Percentiles rank a stretch among this genome's conserved stretches.
Evolutionary conservation across 1,140 invertebrate species (phyloP).

Genomic region (Calliopsis andreniformis): DNA sequence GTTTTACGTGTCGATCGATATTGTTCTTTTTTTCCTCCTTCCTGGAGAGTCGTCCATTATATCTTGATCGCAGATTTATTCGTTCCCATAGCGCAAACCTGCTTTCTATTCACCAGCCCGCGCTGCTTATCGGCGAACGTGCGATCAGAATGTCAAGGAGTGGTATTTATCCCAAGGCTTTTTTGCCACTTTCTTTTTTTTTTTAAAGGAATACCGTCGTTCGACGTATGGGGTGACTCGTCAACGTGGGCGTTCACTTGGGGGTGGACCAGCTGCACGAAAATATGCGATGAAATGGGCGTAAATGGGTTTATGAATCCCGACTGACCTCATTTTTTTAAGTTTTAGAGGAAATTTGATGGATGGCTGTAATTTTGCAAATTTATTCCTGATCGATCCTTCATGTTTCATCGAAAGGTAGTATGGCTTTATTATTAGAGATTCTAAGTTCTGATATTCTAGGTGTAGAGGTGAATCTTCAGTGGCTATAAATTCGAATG

Average conservation of each 20-base stretch:
- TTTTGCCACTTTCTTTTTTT: neutral
- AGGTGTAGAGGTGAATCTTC: too few species aligned
- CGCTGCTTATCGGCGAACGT: neutral
- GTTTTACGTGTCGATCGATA: constrained; percentile 42
- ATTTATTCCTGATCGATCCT: too few species aligned
- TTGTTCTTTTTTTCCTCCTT: constrained; percentile 33
- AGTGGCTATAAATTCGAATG: too few species aligned
- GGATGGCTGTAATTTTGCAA: too few species aligned
- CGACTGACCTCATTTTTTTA: too few species aligned
- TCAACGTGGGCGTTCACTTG: neutral
- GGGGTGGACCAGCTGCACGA: neutral
- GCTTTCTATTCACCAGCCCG: neutral
- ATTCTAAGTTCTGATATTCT: too few species aligned
- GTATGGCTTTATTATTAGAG: too few species aligned
- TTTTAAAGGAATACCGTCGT: too few species aligned
- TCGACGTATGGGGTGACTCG: neutral
- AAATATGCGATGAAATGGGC: too few species aligned
- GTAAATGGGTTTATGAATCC: neutral
- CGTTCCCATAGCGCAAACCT: neutral
- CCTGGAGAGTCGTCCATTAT: neutral
- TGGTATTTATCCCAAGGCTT: neutral
- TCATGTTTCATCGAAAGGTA: too few species aligned
- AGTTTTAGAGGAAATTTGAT: too few species aligned
- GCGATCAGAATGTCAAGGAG: constrained; percentile 13
- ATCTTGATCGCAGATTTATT: constrained; percentile 5